These are phyloP conservation scores for Ambastaia sidthimunki DNA, from an alignment of 2,797 vertebrate species.

Conservation along the genomic window DNA sequence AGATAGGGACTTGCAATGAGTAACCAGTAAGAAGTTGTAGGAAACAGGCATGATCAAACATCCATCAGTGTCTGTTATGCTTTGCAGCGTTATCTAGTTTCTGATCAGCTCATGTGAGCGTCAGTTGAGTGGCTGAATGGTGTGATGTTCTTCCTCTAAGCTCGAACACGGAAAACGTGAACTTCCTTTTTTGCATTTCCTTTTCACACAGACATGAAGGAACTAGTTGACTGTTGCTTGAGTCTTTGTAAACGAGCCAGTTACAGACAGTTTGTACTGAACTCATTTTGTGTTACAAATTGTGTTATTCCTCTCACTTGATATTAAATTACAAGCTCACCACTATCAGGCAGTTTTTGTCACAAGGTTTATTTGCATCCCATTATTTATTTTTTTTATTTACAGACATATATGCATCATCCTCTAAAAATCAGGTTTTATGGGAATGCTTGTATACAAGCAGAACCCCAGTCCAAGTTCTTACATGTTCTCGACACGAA, in stretches of 20 bases:
- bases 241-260: too few species aligned
- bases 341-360: background rate
- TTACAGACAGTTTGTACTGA: too few species aligned
- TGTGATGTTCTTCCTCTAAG: slow-evolving; percentile 35
- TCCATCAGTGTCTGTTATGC: background rate
- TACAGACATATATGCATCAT: background rate
- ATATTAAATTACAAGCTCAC: background rate
- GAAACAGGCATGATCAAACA: background rate
- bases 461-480: background rate
- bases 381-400: background rate
- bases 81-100: background rate
- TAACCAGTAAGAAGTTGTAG: background rate
- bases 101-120: slow-evolving; percentile 14
- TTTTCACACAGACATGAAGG: slow-evolving; percentile 18
- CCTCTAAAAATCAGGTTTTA: background rate
- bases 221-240: background rate
- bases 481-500: background rate
- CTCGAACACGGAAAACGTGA: slow-evolving; percentile 12
- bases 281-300: background rate
- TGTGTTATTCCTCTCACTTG: background rate
- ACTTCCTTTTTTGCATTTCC: slow-evolving; percentile 34
- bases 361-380: background rate
- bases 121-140: background rate
- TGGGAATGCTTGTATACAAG: background rate
- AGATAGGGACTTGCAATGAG: background rate